These are phyloP conservation scores for Passerina amoena DNA, from an alignment of 2,113 vertebrate genomes.

Conservation along the genomic window DNA sequence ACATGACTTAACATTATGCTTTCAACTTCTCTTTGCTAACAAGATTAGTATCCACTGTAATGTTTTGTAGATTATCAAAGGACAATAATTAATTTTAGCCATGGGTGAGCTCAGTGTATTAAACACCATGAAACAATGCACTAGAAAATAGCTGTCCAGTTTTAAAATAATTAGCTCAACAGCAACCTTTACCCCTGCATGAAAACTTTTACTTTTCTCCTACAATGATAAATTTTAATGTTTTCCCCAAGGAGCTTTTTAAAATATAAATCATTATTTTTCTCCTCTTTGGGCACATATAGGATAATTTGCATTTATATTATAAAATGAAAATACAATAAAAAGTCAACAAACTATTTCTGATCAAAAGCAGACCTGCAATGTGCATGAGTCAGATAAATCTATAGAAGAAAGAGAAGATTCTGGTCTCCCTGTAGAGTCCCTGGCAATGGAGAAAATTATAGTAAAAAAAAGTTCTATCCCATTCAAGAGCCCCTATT, in stretches of 20 bases:
- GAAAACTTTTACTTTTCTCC: neutral
- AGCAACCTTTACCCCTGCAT: neutral
- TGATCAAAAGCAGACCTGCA: neutral
- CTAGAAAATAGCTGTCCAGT: neutral
- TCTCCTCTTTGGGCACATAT: neutral
- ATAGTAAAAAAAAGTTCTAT: neutral
- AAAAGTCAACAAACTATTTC: neutral
- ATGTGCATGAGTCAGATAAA: neutral
- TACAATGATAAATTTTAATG: neutral
- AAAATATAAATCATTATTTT: neutral
- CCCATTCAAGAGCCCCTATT: neutral
- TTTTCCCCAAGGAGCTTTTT: neutral
- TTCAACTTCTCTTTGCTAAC: neutral
- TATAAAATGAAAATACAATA: neutral
- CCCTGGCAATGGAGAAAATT: neutral
- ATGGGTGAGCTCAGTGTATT: neutral
- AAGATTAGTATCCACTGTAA: neutral
- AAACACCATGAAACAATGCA: neutral
- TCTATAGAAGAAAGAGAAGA: neutral
- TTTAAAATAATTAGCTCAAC: slow-evolving; percentile 22
- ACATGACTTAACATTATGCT: neutral
- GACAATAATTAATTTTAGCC: neutral
- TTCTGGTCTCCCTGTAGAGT: neutral
- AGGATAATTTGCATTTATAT: neutral
- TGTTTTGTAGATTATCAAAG: neutral